Conservation (phyloP, 2,797 vertebrate genomes). For the Crocidura indochinensis region DNA sequence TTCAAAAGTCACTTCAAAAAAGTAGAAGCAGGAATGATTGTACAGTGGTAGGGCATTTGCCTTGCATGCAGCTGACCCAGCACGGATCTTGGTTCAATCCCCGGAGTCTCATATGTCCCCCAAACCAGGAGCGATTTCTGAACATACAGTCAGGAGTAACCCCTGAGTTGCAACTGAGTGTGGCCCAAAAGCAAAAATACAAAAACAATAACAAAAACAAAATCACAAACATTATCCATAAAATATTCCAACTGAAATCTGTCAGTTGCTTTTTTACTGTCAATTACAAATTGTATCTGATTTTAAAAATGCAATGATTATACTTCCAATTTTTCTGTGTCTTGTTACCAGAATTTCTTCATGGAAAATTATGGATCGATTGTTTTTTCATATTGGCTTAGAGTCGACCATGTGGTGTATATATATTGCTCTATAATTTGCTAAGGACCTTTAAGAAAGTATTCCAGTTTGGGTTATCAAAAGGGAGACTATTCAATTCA, state of each 20-base stretch:
- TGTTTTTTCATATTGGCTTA: constrained; percentile 62
- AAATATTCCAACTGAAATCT: constrained; percentile 57
- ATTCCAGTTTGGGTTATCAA: constrained; percentile 50
- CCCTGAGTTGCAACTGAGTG: no score
- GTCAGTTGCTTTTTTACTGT: constrained; percentile 55
- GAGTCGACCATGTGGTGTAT: not conserved
- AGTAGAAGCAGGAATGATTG: no score
- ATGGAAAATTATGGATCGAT: constrained; percentile 56
- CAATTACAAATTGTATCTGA: constrained; percentile 68
- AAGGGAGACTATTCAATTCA: constrained; percentile 59
- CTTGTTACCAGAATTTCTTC: constrained; percentile 41
- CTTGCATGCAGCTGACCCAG: no score
- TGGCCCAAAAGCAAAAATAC: no score
- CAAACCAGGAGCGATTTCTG: no score
- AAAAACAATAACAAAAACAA: no score
- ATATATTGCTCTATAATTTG: constrained; percentile 66
- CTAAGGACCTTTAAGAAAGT: constrained; percentile 27
- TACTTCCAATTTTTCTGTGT: constrained; percentile 56
- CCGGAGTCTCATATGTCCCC: no score
- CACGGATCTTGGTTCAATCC: no score
- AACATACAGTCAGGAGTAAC: no score
- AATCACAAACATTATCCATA: constrained; percentile 46
- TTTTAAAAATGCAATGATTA: constrained; percentile 60
- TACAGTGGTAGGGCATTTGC: no score
- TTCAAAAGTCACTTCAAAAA: not conserved